phyloP scores from a whole-genome alignment of 2,113 vertebrate species.

The Rhinogobius similis region DNA sequence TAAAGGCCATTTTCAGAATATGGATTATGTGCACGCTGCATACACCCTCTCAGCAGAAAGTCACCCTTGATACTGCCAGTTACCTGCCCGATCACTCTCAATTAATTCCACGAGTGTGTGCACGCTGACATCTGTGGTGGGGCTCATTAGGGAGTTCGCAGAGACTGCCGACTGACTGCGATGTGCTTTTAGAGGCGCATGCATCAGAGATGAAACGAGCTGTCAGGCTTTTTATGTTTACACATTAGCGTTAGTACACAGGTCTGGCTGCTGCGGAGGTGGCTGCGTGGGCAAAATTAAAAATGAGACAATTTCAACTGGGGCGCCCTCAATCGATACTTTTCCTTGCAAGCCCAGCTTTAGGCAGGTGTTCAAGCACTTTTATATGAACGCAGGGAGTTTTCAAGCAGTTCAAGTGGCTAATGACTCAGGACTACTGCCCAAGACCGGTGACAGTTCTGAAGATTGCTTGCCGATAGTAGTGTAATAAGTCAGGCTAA shows the following conservation, averaged over 20 bases:
- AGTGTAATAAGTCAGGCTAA: too few species aligned
- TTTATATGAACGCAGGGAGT: not conserved
- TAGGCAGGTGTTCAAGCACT: conserved; percentile 7
- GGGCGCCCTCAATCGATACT: not conserved
- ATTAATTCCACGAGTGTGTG: not conserved
- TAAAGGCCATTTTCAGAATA: conserved; percentile 7
- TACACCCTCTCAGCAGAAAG: conserved; percentile 12
- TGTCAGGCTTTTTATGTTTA: conserved; percentile 19
- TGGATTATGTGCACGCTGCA: not conserved
- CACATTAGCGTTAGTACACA: not conserved
- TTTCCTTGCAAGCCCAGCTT: not conserved
- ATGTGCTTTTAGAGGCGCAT: conserved; percentile 19
- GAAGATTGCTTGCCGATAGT: too few species aligned
- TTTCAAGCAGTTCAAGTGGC: not conserved
- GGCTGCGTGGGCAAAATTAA: conserved; percentile 4
- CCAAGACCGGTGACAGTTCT: too few species aligned
- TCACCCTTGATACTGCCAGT: conserved; percentile 5
- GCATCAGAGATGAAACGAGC: conserved; percentile 22
- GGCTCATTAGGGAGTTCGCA: conserved; percentile 14
- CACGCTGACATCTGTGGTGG: conserved; percentile 19
- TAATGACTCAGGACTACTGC: not conserved
- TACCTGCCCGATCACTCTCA: conserved; percentile 12
- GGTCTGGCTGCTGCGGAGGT: not conserved
- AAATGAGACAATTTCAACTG: conserved; percentile 5
- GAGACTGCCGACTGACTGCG: conserved; percentile 13